Percentiles rank a stretch among this genome's conserved stretches.
Conservation (phyloP, 92 coral and sea anemone genomes). For the Palythoa grandiflora region DNA sequence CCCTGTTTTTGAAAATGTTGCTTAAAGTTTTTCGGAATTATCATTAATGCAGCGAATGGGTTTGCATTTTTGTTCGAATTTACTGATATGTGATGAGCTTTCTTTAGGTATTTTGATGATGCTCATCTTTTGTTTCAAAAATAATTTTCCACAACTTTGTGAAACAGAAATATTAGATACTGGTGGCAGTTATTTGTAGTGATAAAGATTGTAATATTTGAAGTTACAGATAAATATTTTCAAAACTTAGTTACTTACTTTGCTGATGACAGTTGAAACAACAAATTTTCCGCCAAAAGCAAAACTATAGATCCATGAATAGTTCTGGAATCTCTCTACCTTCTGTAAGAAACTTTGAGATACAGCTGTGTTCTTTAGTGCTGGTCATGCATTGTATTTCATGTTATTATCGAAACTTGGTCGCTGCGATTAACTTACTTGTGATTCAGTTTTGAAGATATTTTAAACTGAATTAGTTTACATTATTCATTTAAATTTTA, state of each 20-base stretch:
- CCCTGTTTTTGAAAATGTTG: not conserved
- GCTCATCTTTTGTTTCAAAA: not conserved
- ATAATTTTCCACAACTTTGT: not conserved
- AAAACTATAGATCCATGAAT: not conserved
- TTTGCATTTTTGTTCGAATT: conserved; percentile 42
- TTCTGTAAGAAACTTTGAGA: not conserved
- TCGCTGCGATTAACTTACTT: no score
- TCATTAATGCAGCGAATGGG: conserved; percentile 1
- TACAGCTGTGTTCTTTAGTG: not conserved
- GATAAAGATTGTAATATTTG: not conserved
- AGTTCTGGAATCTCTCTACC: not conserved
- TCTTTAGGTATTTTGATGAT: not conserved
- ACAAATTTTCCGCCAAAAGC: not conserved
- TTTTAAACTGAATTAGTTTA: no score
- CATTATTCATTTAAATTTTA: no score
- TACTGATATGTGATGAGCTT: not conserved
- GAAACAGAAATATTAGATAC: not conserved
- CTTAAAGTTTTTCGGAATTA: not conserved
- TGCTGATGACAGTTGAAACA: conserved; percentile 1
- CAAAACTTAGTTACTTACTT: not conserved
- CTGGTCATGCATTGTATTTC: not conserved
- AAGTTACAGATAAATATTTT: not conserved
- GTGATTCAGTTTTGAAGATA: no score
- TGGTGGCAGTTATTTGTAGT: not conserved
- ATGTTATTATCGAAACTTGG: not conserved